phyloP scores from a whole-genome alignment of 1,140 invertebrate species.

The Drosophila nigromelanica region DNA sequence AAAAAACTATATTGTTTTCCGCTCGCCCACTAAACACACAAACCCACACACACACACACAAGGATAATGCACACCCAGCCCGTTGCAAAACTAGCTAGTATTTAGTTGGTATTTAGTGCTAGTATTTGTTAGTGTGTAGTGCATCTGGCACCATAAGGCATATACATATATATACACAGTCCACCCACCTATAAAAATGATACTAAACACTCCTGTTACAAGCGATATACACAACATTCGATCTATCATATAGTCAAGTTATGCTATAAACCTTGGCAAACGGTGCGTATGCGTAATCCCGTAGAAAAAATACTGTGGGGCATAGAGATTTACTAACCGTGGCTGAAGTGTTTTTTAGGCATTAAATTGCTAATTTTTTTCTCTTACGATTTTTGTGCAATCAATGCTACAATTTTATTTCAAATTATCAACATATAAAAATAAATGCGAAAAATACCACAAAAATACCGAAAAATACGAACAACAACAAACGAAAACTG shows the following conservation, averaged over 20 bases:
- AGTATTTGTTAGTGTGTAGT: constrained; percentile 1
- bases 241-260: neutral
- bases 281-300: constrained; percentile 23
- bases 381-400: constrained; percentile 38
- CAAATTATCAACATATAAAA: neutral
- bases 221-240: neutral
- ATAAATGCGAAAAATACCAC: neutral
- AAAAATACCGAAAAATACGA: constrained; percentile 27
- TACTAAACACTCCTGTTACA: neutral
- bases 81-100: constrained; percentile 7
- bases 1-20: neutral
- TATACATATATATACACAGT: neutral
- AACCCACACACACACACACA: neutral
- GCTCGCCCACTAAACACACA: constrained; percentile 4
- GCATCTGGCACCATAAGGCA: neutral
- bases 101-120: constrained; percentile 10
- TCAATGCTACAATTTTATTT: constrained; percentile 9
- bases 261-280: neutral
- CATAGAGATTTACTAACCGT: constrained; percentile 41
- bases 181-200: neutral
- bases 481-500: constrained; percentile 3
- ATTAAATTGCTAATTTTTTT: constrained; percentile 44
- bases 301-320: neutral
- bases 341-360: constrained; percentile 21
- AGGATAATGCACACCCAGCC: neutral